phyloP scores from a whole-genome alignment of 2,888 invertebrate genomes.

The Pollenia labialis region DNA sequence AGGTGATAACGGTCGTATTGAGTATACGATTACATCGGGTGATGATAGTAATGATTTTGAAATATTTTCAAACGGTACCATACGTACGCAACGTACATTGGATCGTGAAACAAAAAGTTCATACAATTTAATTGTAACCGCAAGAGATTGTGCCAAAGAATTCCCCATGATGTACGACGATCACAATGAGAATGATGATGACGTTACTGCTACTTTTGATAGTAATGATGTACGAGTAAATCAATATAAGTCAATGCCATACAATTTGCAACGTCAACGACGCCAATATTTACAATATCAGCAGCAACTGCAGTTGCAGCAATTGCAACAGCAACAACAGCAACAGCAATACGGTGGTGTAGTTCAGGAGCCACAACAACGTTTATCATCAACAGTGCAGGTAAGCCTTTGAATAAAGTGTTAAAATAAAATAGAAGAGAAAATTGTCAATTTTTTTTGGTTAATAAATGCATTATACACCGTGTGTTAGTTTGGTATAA shows the following conservation, averaged over 20 bases:
- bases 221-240: slow-evolving; percentile 60
- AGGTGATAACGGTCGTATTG: slow-evolving; percentile 94
- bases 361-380: slow-evolving; percentile 86
- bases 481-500: no score
- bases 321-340: slow-evolving; percentile 76
- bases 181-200: slow-evolving; percentile 40
- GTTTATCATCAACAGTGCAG: slow-evolving; percentile 94
- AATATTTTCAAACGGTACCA: slow-evolving; percentile 93
- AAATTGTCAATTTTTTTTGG: no score
- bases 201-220: slow-evolving; percentile 65
- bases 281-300: slow-evolving; percentile 72
- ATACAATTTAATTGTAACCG: slow-evolving; percentile 94
- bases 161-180: slow-evolving; percentile 82
- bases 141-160: slow-evolving; percentile 91
- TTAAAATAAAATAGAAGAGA: no score
- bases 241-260: slow-evolving; percentile 68
- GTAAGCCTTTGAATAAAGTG: slow-evolving; percentile 81
- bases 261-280: slow-evolving; percentile 71
- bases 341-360: slow-evolving; percentile 80
- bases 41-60: slow-evolving; percentile 92
- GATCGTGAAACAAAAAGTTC: slow-evolving; percentile 93
- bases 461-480: no score
- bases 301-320: slow-evolving; percentile 73
- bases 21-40: slow-evolving; percentile 92
- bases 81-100: slow-evolving; percentile 89